Base-by-base conservation (phyloP, 2,888 invertebrate species). In the Drosophila fungiperda region DNA sequence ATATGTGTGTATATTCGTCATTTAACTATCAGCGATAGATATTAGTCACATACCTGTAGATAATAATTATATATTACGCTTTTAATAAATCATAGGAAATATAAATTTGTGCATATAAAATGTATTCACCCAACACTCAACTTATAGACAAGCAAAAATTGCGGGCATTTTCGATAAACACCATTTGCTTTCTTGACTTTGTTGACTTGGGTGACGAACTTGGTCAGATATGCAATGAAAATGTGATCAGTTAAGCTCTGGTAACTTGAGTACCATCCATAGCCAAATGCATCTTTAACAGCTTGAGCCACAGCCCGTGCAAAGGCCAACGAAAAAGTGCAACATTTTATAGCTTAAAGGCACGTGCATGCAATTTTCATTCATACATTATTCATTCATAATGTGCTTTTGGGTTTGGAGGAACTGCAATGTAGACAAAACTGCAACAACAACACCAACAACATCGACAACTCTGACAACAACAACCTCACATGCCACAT, bases 361-460 rank as follows among this genome's bases (percentile, higher is more conserved):
- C 90, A 91, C 89, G 91, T 91, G 90, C 89, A 89, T 82, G 91
- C 91, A 91, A 91, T 90, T 91, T 90, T 90, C 90, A 88, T 91
- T 90, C 90, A 90, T 90, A 87, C 90, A 91, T 90, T 91, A 90
- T 90, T 90, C 90, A 90, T 90, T 90, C 91, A 91, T 87, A 90
- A 83, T 89, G 85, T 80, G 74, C 87, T 70, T 70, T 74, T 75
- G 55, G 86, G 72, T 77, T 83, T 73, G 63, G 68, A 78, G 64
- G 64, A 68, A 65, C 75, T 58, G 63, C 48, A 69, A 54, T 54
- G 65, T 59, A 78, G 78, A 68, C 73, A 80, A 80, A 49, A 55
- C 77, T 49, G n/a, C 76, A 65, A 58, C 54, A 59, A 5, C 59
- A 45, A 61, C 50, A n/a, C 15, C 64, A n/a, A 17, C 72, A 50